A percentile compares a stretch with the other conserved stretches of the same genome.
These are phyloP conservation scores for Ammospiza caudacuta DNA, from an alignment of 2,113 vertebrate genomes.

Conservation along the genomic window DNA sequence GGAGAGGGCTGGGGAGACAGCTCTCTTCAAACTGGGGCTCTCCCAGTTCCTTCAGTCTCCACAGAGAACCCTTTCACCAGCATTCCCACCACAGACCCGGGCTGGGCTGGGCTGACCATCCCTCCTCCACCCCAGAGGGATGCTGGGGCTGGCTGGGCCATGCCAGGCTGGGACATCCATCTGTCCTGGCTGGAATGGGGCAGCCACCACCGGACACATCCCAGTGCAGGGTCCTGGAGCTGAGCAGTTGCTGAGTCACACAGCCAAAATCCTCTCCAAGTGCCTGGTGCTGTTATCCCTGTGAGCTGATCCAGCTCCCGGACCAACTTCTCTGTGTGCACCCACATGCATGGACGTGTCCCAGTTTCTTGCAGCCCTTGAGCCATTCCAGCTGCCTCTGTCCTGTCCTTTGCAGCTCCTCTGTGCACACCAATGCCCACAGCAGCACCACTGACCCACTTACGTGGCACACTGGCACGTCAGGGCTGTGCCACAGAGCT, in stretches of 20 bases:
- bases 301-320: background rate
- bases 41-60: background rate
- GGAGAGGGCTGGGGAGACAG: background rate
- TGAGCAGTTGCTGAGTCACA: fast-evolving
- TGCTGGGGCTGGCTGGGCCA: background rate
- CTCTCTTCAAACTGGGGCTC: background rate
- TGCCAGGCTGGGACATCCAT: background rate
- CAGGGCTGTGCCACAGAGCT: background rate
- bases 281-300: background rate
- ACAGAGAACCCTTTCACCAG: background rate
- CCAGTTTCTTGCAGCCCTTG: constrained; percentile 50
- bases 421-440: background rate
- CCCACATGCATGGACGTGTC: constrained; percentile 15
- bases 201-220: background rate
- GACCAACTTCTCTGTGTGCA: background rate
- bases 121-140: background rate
- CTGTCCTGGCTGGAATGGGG: background rate
- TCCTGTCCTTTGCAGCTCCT: constrained; percentile 33
- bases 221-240: background rate
- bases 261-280: background rate
- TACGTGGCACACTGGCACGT: fast-evolving
- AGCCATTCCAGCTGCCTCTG: background rate
- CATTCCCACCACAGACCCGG: background rate
- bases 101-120: background rate
- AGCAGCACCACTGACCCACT: constrained; percentile 63